Evolutionary conservation across 2,797 vertebrate genomes (phyloP).

Genomic region (Distichodus sexfasciatus): DNA sequence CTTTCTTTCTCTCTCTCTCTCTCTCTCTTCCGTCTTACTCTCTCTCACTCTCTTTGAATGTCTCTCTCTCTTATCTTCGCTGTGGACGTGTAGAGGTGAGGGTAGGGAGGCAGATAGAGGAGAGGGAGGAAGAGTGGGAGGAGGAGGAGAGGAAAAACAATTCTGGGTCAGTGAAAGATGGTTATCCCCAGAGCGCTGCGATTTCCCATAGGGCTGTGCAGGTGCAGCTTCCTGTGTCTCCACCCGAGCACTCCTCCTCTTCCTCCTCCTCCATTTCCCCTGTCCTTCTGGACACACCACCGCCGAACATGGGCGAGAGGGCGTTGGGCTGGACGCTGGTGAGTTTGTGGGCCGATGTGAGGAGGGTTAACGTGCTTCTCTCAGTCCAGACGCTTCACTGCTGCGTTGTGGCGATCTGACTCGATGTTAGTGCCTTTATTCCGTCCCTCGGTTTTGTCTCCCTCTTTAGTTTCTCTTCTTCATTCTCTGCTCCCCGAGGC

Average conservation of each 20-base stretch:
- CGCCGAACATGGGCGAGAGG: too few species aligned
- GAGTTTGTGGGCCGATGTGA: too few species aligned
- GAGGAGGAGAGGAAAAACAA: constrained; percentile 35
- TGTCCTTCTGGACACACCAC: too few species aligned
- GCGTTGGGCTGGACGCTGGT: too few species aligned
- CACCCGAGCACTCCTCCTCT: too few species aligned
- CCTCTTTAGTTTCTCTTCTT: constrained; percentile 39
- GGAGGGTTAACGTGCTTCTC: too few species aligned
- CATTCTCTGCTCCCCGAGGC: constrained; percentile 32
- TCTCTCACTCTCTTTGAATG: background rate
- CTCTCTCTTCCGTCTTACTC: background rate
- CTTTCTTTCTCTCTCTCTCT: background rate
- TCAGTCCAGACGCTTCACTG: too few species aligned
- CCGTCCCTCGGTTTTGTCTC: constrained; percentile 25
- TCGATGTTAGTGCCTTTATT: too few species aligned
- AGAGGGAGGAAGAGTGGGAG: constrained; percentile 10
- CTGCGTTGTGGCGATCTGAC: constrained; percentile 28
- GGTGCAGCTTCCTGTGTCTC: constrained; percentile 18
- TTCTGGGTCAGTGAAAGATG: constrained; percentile 23
- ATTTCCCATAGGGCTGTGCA: constrained; percentile 37
- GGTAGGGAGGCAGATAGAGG: constrained; percentile 23
- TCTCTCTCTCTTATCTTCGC: constrained; percentile 31
- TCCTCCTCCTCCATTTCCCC: too few species aligned
- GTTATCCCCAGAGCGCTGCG: background rate
- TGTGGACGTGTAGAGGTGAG: constrained; percentile 10